A percentile compares a stretch with the other conserved stretches of the same genome.
phyloP scores from a whole-genome alignment of 2,888 invertebrate genomes.

The Neria commutata region DNA sequence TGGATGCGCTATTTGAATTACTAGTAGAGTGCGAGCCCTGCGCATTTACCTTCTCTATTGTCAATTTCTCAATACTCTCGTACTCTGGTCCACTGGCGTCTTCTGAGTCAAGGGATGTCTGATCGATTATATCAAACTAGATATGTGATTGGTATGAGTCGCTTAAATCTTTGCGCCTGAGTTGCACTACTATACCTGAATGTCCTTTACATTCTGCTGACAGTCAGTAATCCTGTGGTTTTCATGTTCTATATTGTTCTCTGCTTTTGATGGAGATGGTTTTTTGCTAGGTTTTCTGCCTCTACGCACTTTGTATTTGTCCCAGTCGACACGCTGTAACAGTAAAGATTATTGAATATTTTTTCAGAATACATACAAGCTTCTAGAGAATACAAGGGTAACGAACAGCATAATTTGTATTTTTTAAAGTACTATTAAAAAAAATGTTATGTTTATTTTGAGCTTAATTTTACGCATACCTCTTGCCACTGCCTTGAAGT shows the following conservation, averaged over 20 bases:
- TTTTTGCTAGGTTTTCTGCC: conserved; percentile 10
- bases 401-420: background rate
- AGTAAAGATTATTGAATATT: background rate
- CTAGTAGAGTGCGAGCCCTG: background rate
- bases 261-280: background rate
- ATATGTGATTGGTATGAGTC: background rate
- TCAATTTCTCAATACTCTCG: background rate
- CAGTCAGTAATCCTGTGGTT: background rate
- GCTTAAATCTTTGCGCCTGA: too few relatives aligned
- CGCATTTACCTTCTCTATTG: background rate
- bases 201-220: background rate
- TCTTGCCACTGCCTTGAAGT: conserved; percentile 20
- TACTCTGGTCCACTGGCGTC: background rate
- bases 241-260: background rate
- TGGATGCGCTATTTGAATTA: background rate
- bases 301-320: conserved; percentile 1
- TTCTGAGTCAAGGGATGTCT: background rate
- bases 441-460: background rate
- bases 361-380: too few relatives aligned
- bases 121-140: conserved; percentile 1
- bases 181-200: background rate
- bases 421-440: background rate
- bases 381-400: too few relatives aligned
- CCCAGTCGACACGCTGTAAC: conserved; percentile 19
- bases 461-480: background rate